A percentile compares a stretch with the other conserved stretches of the same genome.
Conservation (phyloP, 2,113 vertebrate species). For the Muntiacus reevesi region DNA sequence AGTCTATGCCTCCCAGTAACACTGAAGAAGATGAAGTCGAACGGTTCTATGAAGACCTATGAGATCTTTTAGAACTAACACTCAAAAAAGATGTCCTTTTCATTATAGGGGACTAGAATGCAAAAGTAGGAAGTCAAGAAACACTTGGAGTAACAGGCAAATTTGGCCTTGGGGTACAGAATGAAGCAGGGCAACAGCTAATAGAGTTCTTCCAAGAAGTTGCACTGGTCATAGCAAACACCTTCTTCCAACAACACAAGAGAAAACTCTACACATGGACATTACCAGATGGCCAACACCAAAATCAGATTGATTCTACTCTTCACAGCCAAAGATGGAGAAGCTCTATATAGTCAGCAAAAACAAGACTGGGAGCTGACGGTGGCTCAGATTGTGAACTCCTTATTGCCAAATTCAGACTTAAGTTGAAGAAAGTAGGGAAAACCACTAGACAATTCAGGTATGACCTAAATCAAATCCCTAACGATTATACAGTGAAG, state of each 20-base stretch:
- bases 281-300: not conserved
- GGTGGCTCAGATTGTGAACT: no score
- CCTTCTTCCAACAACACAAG: not conserved
- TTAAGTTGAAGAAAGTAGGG: no score
- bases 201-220: not conserved
- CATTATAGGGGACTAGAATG: not conserved
- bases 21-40: not conserved
- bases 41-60: not conserved
- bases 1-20: not conserved
- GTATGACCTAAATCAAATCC: not conserved
- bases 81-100: not conserved
- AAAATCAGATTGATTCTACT: not conserved
- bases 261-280: not conserved
- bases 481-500: no score
- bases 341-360: no score
- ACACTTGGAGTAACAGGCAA: not conserved
- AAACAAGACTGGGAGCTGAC: no score
- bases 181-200: not conserved
- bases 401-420: no score
- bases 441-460: not conserved
- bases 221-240: not conserved
- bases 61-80: not conserved
- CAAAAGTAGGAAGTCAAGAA: not conserved
- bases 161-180: not conserved
- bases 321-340: not conserved